phyloP scores from a whole-genome alignment of 2,888 invertebrate genomes.

The Malthinus seriepunctatus region DNA sequence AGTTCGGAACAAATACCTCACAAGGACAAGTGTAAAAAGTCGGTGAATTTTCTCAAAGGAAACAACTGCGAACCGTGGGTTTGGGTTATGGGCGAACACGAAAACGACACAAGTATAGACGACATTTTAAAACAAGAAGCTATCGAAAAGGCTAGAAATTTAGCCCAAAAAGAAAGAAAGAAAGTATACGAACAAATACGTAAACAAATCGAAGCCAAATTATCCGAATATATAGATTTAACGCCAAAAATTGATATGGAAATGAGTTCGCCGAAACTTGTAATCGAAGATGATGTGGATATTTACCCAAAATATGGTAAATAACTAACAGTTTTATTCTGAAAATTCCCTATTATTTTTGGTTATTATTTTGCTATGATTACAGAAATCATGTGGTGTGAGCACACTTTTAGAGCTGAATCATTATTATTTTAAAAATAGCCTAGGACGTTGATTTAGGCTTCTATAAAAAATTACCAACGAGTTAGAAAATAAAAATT shows the following conservation, averaged over 20 bases:
- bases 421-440: too few species aligned
- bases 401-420: too few species aligned
- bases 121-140: constrained; percentile 70
- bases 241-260: constrained; percentile 50
- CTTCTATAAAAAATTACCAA: too few species aligned
- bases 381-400: too few species aligned
- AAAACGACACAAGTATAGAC: constrained; percentile 72
- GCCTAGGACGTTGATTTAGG: too few species aligned
- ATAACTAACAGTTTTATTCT: too few species aligned
- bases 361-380: too few species aligned
- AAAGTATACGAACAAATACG: constrained; percentile 66
- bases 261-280: constrained; percentile 47
- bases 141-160: constrained; percentile 63
- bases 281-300: constrained; percentile 63
- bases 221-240: constrained; percentile 45
- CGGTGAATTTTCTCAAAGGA: constrained; percentile 46
- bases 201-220: constrained; percentile 51
- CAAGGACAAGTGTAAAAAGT: constrained; percentile 39
- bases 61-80: constrained; percentile 69
- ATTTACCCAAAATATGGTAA: too few species aligned
- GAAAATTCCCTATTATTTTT: too few species aligned
- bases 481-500: too few species aligned
- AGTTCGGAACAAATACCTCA: constrained; percentile 43
- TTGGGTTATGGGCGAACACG: constrained; percentile 87
- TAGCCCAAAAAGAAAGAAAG: constrained; percentile 71